Evolutionary conservation across 2,888 invertebrate genomes (phyloP).

Genomic region (Exocentrus adspersus): DNA sequence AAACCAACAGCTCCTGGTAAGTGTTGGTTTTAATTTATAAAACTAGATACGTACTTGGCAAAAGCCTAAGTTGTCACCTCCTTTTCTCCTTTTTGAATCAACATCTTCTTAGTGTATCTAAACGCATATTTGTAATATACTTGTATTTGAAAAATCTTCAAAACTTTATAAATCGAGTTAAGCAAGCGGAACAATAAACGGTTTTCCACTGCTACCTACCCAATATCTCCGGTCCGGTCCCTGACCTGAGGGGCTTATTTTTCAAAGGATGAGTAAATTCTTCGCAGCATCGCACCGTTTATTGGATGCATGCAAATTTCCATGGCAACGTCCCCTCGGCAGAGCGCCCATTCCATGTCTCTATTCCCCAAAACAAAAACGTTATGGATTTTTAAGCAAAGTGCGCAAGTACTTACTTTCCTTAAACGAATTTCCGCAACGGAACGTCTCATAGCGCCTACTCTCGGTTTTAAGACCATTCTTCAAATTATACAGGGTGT

Average conservation of each 20-base stretch:
- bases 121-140: too few species aligned
- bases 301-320: conserved; percentile 64
- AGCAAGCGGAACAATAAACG: conserved; percentile 10
- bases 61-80: too few species aligned
- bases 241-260: conserved; percentile 38
- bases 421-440: conserved; percentile 17
- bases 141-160: too few species aligned
- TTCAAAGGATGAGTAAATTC: conserved; percentile 46
- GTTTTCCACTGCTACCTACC: conserved; percentile 19
- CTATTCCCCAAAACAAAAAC: conserved; percentile 62
- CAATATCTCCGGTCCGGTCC: conserved; percentile 19
- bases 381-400: conserved; percentile 61
- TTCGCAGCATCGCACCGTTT: conserved; percentile 54
- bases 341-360: conserved; percentile 52
- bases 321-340: conserved; percentile 59
- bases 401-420: conserved; percentile 45
- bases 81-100: too few species aligned
- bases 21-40: too few species aligned
- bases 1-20: too few species aligned
- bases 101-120: too few species aligned
- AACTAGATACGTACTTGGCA: too few species aligned
- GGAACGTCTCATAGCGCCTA: background rate
- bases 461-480: too few species aligned
- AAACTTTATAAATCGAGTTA: too few species aligned
- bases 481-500: too few species aligned